Evolutionary conservation across 2,888 invertebrate genomes (phyloP).

Genomic region (Monoplex corrugatus): DNA sequence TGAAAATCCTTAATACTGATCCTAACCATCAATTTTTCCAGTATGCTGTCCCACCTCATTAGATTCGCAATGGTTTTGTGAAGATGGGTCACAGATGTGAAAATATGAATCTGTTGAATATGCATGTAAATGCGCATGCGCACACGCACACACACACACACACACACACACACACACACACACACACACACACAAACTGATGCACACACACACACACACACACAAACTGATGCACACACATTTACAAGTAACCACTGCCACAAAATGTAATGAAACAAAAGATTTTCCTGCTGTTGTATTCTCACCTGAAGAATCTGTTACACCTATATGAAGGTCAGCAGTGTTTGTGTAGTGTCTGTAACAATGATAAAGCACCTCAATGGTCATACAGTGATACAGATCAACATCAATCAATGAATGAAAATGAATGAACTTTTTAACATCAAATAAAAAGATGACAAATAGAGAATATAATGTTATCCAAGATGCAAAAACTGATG

Average conservation of each 20-base stretch:
- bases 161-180: not conserved
- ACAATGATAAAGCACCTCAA: slow-evolving; percentile 50
- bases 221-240: not conserved
- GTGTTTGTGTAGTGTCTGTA: slow-evolving; percentile 86
- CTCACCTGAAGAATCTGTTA: slow-evolving; percentile 88
- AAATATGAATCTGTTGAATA: not conserved
- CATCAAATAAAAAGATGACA: too few species aligned
- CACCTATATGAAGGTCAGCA: slow-evolving; percentile 94
- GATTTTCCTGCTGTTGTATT: not conserved
- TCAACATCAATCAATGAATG: too few species aligned
- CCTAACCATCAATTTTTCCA: too few species aligned
- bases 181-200: not conserved
- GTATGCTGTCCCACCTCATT: too few species aligned
- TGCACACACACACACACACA: slow-evolving; percentile 22
- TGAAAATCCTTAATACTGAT: too few species aligned
- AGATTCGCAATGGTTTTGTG: too few species aligned
- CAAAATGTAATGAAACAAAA: not conserved
- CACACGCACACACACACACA: not conserved
- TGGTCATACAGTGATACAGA: not conserved
- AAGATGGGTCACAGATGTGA: too few species aligned
- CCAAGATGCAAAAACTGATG: too few species aligned
- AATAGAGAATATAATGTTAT: too few species aligned
- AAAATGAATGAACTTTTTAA: not conserved
- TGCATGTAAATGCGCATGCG: not conserved
- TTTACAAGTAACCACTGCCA: too few species aligned